Percentiles rank a stretch among this genome's conserved stretches.
These are phyloP conservation scores for Sthenelais limicola DNA, from an alignment of 2,888 invertebrate genomes.

Conservation along the genomic window DNA sequence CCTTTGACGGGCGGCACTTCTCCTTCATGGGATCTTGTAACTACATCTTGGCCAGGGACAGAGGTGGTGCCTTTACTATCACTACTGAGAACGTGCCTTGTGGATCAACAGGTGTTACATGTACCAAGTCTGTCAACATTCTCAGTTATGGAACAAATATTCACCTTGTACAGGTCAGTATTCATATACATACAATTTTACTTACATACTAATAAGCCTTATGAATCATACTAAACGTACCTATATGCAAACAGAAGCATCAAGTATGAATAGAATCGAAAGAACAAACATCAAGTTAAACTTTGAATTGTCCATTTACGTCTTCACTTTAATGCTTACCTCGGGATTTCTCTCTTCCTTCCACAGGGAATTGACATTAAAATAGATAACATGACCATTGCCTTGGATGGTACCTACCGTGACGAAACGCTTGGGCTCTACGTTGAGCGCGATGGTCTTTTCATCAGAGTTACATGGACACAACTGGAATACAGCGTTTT, in stretches of 20 bases:
- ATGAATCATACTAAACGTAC: too few relatives aligned
- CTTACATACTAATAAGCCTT: too few relatives aligned
- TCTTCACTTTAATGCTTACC: too few relatives aligned
- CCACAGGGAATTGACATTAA: conserved; percentile 55
- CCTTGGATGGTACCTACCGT: conserved; percentile 43
- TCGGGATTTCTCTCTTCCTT: too few relatives aligned
- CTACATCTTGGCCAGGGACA: conserved; percentile 48
- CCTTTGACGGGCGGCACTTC: conserved; percentile 86
- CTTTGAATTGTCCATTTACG: too few relatives aligned
- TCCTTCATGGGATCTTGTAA: conserved; percentile 89
- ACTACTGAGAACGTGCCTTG: conserved; percentile 51
- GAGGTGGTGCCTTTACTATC: conserved; percentile 44
- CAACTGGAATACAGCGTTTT: conserved; percentile 37
- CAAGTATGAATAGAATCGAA: too few relatives aligned
- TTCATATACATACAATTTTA: background rate
- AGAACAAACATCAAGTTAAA: too few relatives aligned
- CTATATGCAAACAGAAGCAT: too few relatives aligned
- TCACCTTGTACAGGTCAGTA: conserved; percentile 27
- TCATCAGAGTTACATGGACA: conserved; percentile 72
- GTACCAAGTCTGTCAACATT: conserved; percentile 50
- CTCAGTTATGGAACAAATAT: conserved; percentile 25
- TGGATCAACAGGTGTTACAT: conserved; percentile 50
- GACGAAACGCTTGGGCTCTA: conserved; percentile 72
- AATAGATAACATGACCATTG: conserved; percentile 55
- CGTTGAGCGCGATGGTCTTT: conserved; percentile 80